These are phyloP conservation scores for Megamerina dolium DNA, from an alignment of 2,888 invertebrate genomes.

Conservation along the genomic window DNA sequence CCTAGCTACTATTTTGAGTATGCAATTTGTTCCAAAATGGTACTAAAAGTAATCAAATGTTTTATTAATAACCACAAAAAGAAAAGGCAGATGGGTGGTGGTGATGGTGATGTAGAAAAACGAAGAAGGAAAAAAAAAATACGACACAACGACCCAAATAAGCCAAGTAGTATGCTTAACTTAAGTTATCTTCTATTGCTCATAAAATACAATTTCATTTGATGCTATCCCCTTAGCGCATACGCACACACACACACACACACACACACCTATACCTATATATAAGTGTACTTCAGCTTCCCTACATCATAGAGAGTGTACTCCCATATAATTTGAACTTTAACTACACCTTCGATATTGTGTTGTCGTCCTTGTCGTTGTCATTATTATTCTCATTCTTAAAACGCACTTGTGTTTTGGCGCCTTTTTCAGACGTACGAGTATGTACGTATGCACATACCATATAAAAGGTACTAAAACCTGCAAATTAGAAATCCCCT, in stretches of 20 bases:
- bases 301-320: too few relatives aligned
- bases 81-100: too few relatives aligned
- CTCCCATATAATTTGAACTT: constrained; percentile 4
- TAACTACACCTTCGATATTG: constrained; percentile 4
- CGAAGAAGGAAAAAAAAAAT: too few relatives aligned
- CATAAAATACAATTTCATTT: constrained; percentile 4
- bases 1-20: too few relatives aligned
- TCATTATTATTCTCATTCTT: too few relatives aligned
- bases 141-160: too few relatives aligned
- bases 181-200: background rate
- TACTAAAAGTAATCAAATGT: background rate
- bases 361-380: too few relatives aligned
- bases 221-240: too few relatives aligned
- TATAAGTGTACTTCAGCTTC: background rate
- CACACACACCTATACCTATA: background rate
- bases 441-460: background rate
- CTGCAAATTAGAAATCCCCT: constrained; percentile 33
- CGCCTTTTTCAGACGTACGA: too few relatives aligned
- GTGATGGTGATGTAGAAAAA: too few relatives aligned
- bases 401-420: too few relatives aligned
- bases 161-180: background rate
- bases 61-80: constrained; percentile 3
- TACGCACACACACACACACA: background rate
- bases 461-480: constrained; percentile 19
- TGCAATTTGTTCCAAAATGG: too few relatives aligned